Base-by-base conservation (phyloP, 2,888 invertebrate genomes). In the Dioctria linearis region DNA sequence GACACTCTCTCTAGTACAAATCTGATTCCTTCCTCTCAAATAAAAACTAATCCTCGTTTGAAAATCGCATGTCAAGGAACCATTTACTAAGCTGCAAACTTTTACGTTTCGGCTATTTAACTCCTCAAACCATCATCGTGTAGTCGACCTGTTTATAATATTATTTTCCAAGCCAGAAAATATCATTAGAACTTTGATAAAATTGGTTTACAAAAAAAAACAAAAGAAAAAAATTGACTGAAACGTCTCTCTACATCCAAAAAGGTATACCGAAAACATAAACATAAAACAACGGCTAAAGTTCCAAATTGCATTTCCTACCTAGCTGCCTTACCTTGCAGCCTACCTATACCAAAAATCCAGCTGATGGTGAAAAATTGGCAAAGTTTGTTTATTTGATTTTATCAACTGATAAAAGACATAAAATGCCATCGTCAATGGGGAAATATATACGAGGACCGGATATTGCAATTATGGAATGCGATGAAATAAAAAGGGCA, bases 321-420 rank as follows among this genome's bases (percentile, higher is more conserved):
- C 25, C 42, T 40, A 8, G 11, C 54, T 25, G 25, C 25, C 2
- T 25, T 25, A 25, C 25, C 25, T 25, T 25, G 25, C n/a, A n/a
- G n/a, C 25, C 25, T 25, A 25, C 25, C 25, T 25, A 25, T 25
- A 25, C 25, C 25, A 25, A 25, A 25, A 25, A 2, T 59, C 39
- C 61, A 39, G 61, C 37, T 39, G 37, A 61, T 61, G 71, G 4
- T 57, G 59, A 54, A 40, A 79, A 79, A 67, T 67, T 75, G 66
- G 43, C 11, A 67, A 76, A 80, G 57, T 78, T 79, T 79, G 65
- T 54, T 71, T 79, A 73, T 81, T 81, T 81, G 78, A 75, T 78
- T 73, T 79, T 71, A 78, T 78, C 63, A 63, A 40, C 57, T 65
- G 78, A 78, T 81, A 78, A 69, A 61, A 71, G 46, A 9, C 73